Conservation (phyloP, 2,797 vertebrate species). For the Peromyscus nudipes region DNA sequence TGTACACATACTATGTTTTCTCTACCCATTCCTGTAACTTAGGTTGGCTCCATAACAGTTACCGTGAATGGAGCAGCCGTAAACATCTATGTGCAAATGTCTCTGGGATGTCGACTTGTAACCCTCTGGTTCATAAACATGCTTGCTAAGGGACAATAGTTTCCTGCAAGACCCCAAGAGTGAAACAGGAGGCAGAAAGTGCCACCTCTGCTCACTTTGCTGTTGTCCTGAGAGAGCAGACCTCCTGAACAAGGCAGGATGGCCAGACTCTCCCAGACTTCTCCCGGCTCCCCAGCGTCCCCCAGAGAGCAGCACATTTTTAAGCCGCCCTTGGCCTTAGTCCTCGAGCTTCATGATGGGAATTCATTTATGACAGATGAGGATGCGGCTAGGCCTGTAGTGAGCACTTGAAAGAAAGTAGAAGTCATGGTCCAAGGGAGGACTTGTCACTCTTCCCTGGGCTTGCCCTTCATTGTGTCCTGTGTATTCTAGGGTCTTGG, state of each 20-base stretch:
- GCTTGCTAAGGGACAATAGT: neutral
- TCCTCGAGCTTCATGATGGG: neutral
- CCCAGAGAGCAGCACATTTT: neutral
- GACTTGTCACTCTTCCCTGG: neutral
- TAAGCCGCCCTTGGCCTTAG: neutral
- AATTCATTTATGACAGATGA: neutral
- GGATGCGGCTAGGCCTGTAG: neutral
- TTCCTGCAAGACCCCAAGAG: neutral
- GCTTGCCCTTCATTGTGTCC: neutral
- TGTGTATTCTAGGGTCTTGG: neutral
- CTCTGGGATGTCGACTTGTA: neutral
- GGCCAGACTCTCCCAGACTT: rapidly evolving
- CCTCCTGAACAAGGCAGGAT: neutral
- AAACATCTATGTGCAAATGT: neutral
- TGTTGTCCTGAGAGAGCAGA: neutral
- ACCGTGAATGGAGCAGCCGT: neutral
- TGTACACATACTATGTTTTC: neutral
- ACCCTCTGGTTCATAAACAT: neutral
- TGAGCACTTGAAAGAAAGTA: neutral
- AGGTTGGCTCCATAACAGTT: neutral
- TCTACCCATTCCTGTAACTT: neutral
- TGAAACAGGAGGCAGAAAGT: neutral
- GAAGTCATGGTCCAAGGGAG: neutral
- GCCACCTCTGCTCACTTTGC: rapidly evolving
- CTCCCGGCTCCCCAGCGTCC: too few species aligned